Evolutionary conservation across 2,888 invertebrate species (phyloP).

Genomic region (Drosophila picticornis): DNA sequence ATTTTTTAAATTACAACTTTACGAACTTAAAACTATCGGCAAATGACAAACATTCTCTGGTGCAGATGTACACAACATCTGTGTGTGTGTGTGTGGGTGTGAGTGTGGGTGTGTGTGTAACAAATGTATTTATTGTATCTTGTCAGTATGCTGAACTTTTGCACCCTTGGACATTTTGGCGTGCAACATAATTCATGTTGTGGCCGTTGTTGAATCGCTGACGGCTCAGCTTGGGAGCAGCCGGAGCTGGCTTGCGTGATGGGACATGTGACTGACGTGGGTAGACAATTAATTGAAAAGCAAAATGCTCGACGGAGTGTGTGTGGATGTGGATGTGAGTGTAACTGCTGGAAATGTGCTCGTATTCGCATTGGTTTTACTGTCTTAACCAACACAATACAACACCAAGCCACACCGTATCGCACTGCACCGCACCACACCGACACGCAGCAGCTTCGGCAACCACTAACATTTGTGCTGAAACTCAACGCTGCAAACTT

Average conservation of each 20-base stretch:
- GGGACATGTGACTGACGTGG: slow-evolving; percentile 70
- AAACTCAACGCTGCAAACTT: slow-evolving; percentile 66
- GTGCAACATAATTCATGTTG: slow-evolving; percentile 53
- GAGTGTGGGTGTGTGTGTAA: background rate
- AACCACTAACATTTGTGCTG: slow-evolving; percentile 24
- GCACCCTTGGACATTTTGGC: slow-evolving; percentile 42
- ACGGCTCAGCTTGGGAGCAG: slow-evolving; percentile 11
- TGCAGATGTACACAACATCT: background rate
- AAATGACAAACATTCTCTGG: background rate
- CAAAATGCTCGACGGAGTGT: slow-evolving; percentile 39
- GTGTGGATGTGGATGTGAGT: background rate
- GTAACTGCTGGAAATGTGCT: slow-evolving; percentile 13
- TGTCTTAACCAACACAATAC: slow-evolving; percentile 9
- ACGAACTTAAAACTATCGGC: background rate
- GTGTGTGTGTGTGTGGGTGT: background rate
- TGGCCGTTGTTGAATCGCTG: slow-evolving; percentile 24
- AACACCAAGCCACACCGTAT: background rate
- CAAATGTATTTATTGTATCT: slow-evolving; percentile 16
- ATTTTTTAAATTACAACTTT: background rate
- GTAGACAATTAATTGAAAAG: slow-evolving; percentile 76
- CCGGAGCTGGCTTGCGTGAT: slow-evolving; percentile 33
- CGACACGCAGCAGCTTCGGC: background rate
- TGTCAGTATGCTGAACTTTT: slow-evolving; percentile 32
- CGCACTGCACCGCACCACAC: background rate
- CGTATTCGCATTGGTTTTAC: slow-evolving; percentile 18